Evolutionary conservation across 2,113 vertebrate species (phyloP).

Genomic region (Otolemur garnettii): DNA sequence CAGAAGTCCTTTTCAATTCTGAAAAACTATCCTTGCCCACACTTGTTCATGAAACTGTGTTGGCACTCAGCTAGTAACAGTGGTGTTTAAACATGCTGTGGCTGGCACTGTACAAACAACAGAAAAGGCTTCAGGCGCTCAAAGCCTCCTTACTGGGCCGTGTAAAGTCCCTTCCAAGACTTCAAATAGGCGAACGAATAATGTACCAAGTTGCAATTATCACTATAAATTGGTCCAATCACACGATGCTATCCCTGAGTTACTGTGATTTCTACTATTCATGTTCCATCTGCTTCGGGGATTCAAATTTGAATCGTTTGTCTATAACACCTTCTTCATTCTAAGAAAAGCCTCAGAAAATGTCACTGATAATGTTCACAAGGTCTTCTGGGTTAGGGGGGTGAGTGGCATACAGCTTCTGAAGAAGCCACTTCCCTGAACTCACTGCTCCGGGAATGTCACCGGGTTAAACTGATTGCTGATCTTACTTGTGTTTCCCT

Average conservation of each 20-base stretch:
- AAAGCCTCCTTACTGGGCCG: background rate
- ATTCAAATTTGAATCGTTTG: slow-evolving; percentile 44
- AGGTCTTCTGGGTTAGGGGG: background rate
- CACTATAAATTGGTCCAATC: background rate
- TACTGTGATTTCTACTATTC: slow-evolving; percentile 27
- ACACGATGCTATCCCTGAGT: background rate
- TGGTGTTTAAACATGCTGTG: slow-evolving; percentile 60
- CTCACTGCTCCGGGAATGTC: background rate
- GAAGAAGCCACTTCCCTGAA: background rate
- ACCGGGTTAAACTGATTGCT: background rate
- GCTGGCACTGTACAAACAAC: slow-evolving; percentile 60
- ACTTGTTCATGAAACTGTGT: slow-evolving; percentile 68
- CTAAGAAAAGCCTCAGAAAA: background rate
- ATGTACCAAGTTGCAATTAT: background rate
- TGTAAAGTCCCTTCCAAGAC: slow-evolving; percentile 39
- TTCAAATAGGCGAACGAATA: slow-evolving; percentile 37
- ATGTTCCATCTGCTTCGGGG: background rate
- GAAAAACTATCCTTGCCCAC: slow-evolving; percentile 60
- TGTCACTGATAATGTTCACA: background rate
- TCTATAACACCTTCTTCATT: background rate
- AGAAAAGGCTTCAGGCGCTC: slow-evolving; percentile 4
- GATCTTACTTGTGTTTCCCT: background rate
- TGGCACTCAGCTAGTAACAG: slow-evolving; percentile 44
- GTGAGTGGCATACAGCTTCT: background rate
- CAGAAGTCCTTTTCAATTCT: slow-evolving; percentile 48